Conservation (phyloP, 2,113 vertebrate genomes). For the Kobus ellipsiprymnus region DNA sequence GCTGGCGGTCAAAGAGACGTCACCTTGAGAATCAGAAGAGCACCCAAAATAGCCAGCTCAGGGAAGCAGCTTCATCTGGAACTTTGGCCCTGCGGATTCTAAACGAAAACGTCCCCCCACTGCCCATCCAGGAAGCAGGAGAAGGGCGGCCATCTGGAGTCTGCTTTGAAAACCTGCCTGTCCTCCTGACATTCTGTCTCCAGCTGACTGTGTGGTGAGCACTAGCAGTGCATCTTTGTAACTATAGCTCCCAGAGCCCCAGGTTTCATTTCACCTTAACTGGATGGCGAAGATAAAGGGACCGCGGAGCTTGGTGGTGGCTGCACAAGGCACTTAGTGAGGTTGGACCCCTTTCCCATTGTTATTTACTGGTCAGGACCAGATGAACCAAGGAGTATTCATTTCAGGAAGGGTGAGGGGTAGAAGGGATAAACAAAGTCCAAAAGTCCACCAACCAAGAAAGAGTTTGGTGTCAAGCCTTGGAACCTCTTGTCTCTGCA, state of each 20-base stretch:
- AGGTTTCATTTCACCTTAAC: not conserved
- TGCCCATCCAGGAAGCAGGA: not conserved
- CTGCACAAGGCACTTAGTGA: not conserved
- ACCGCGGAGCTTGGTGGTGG: not conserved
- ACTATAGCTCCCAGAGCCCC: not conserved
- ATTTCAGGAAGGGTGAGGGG: not conserved
- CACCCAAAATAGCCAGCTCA: not conserved
- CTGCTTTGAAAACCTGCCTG: not conserved
- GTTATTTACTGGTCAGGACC: not conserved
- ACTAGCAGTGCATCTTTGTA: not conserved
- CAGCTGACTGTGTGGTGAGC: not conserved
- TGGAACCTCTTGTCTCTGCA: not conserved
- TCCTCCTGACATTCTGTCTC: too few species aligned
- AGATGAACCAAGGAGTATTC: not conserved
- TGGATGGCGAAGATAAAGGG: not conserved
- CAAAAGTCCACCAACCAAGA: not conserved
- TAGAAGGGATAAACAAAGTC: not conserved
- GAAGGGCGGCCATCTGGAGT: not conserved
- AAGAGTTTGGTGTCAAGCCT: not conserved
- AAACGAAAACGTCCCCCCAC: not conserved
- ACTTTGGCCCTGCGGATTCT: not conserved
- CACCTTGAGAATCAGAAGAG: conserved; percentile 8
- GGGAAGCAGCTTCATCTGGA: not conserved
- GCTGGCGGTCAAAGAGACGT: conserved; percentile 6
- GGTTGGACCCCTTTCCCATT: not conserved